These are phyloP conservation scores for Apomyelois bistriatella DNA, from an alignment of 2,888 invertebrate species.

Conservation along the genomic window DNA sequence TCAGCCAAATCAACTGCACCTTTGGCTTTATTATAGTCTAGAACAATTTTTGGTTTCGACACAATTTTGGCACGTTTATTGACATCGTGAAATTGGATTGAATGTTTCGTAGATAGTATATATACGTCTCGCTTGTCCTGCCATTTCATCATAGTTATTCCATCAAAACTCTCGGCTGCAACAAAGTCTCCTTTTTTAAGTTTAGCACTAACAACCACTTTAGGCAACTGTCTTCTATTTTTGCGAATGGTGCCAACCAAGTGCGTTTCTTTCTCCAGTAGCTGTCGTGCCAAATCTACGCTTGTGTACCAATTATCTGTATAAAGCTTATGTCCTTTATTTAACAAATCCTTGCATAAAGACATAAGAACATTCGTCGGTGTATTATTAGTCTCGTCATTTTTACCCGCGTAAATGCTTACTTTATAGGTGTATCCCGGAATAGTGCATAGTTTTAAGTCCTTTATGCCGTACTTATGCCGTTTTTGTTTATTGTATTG, in stretches of 20 bases:
- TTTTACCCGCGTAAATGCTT: too few species aligned
- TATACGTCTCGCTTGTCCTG: slow-evolving; percentile 28
- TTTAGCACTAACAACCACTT: slow-evolving; percentile 33
- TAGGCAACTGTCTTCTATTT: slow-evolving; percentile 37
- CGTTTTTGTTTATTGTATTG: too few species aligned
- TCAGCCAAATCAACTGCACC: slow-evolving; percentile 16
- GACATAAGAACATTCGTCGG: too few species aligned
- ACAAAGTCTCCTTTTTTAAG: slow-evolving; percentile 29
- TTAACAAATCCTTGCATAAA: slow-evolving; percentile 28
- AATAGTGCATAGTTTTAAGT: too few species aligned
- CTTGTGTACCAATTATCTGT: slow-evolving; percentile 43
- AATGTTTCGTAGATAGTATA: slow-evolving; percentile 39
- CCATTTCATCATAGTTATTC: slow-evolving; percentile 31
- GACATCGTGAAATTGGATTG: slow-evolving; percentile 22
- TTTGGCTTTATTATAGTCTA: slow-evolving; percentile 21
- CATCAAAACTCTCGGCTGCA: slow-evolving; percentile 33
- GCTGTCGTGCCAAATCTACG: slow-evolving; percentile 32
- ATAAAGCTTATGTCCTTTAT: slow-evolving; percentile 33
- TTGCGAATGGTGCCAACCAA: slow-evolving; percentile 39
- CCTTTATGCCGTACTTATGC: too few species aligned
- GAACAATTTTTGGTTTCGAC: slow-evolving; percentile 19
- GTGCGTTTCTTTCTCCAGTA: slow-evolving; percentile 37
- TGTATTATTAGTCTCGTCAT: too few species aligned
- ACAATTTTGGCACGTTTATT: slow-evolving; percentile 12
- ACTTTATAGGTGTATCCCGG: too few species aligned